A percentile compares a stretch with the other conserved stretches of the same genome.
Conservation (phyloP, 1,140 invertebrate species). For the Popillia japonica region DNA sequence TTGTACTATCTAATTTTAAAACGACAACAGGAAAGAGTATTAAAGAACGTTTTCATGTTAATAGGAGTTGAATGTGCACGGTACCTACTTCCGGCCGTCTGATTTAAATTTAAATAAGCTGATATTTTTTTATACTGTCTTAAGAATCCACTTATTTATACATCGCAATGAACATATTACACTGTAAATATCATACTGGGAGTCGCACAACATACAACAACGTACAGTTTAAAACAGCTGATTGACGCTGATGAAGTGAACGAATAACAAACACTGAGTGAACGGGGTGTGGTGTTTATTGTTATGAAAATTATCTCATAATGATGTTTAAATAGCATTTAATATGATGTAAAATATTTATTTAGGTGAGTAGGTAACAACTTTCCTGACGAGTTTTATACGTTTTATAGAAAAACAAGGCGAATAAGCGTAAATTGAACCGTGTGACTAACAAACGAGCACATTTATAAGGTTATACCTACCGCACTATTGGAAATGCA, state of each 20-base stretch:
- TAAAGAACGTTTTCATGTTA: not conserved
- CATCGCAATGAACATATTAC: not conserved
- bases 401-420: not conserved
- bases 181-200: not conserved
- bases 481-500: not conserved
- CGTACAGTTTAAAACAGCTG: not conserved
- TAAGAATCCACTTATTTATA: too few species aligned
- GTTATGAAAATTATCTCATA: slow-evolving; percentile 26
- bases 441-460: not conserved
- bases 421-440: not conserved
- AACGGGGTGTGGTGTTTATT: slow-evolving; percentile 26
- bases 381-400: not conserved
- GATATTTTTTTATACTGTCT: not conserved
- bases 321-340: not conserved
- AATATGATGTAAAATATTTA: slow-evolving; percentile 10
- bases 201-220: too few species aligned
- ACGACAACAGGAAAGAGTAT: not conserved
- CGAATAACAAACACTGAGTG: too few species aligned
- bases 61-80: not conserved
- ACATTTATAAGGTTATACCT: not conserved
- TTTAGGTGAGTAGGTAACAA: not conserved
- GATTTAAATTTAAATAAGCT: slow-evolving; percentile 15
- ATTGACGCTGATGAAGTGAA: not conserved
- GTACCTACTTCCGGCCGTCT: not conserved
- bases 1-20: slow-evolving; percentile 6